Evolutionary conservation across 37 sponge, comb jelly and placozoan genomes (phyloP).

Genomic region (Mnemiopsis leidyi): DNA sequence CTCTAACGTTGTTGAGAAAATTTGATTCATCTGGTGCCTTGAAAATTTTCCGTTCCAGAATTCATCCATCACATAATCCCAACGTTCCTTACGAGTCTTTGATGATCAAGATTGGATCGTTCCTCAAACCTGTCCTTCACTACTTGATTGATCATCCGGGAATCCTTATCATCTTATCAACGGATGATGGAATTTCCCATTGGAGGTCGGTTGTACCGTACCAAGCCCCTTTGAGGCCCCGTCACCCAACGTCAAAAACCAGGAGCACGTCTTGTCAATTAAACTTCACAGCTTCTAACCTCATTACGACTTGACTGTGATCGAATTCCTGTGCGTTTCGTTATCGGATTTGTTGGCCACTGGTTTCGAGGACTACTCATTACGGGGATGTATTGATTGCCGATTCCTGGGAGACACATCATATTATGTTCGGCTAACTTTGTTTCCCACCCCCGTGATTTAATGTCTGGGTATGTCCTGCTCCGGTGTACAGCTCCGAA

Average conservation of each 20-base stretch:
- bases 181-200: neutral
- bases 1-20: no score
- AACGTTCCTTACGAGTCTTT: no score
- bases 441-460: neutral
- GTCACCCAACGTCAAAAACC: neutral
- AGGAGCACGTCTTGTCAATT: neutral
- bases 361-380: neutral
- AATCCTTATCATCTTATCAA: neutral
- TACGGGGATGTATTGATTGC: neutral
- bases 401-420: neutral
- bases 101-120: no score
- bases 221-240: neutral
- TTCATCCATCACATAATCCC: no score
- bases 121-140: no score
- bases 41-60: no score
- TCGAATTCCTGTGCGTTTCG: neutral
- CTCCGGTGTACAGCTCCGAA: no score
- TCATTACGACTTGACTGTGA: neutral
- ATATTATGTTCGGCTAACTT: neutral
- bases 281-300: neutral
- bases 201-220: neutral
- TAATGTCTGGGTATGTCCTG: neutral
- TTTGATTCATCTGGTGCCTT: no score
- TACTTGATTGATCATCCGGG: neutral
- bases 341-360: neutral